These are phyloP conservation scores for Ctenicera cuprea DNA, from an alignment of 2,888 invertebrate genomes.

Conservation along the genomic window DNA sequence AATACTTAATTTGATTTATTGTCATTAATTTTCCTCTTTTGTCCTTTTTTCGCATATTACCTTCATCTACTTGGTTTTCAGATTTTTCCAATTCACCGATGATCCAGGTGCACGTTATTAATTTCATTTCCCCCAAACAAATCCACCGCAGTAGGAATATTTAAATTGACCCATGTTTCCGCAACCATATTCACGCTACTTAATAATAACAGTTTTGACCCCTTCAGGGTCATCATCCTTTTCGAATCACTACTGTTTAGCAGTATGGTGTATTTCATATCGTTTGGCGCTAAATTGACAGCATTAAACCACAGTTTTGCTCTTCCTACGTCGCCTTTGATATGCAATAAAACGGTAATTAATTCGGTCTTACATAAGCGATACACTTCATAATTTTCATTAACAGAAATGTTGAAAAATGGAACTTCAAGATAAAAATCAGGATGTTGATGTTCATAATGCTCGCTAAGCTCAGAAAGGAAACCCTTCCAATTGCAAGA, in stretches of 20 bases:
- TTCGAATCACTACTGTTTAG: neutral
- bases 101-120: too few relatives aligned
- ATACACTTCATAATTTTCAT: neutral
- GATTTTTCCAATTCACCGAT: too few relatives aligned
- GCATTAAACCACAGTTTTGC: constrained; percentile 6
- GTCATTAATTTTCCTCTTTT: too few relatives aligned
- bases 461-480: neutral
- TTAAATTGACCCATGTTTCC: too few relatives aligned
- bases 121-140: too few relatives aligned
- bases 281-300: neutral
- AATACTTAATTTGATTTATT: too few relatives aligned
- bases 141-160: too few relatives aligned
- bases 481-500: constrained; percentile 1
- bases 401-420: neutral
- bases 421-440: neutral
- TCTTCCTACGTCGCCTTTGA: neutral
- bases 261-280: neutral
- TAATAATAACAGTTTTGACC: too few relatives aligned
- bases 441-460: neutral
- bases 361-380: neutral
- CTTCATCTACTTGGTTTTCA: too few relatives aligned
- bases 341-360: neutral
- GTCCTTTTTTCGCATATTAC: too few relatives aligned
- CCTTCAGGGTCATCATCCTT: too few relatives aligned
- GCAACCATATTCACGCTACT: too few relatives aligned